These are phyloP conservation scores for Holothuria scabra DNA, from an alignment of 53 echinoderm and acorn worm genomes.

Conservation along the genomic window DNA sequence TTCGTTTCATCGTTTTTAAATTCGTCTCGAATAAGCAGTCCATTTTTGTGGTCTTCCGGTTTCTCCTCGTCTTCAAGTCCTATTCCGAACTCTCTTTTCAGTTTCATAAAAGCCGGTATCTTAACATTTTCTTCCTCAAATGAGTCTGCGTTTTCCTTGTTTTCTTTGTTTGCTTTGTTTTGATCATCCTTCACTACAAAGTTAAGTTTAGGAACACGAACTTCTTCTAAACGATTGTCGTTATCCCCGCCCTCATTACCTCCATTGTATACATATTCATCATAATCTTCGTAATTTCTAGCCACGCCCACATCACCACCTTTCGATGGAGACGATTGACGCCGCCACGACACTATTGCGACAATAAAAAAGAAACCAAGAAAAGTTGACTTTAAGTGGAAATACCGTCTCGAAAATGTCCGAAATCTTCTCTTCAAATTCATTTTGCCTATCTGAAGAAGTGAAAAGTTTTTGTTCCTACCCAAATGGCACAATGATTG, in stretches of 20 bases:
- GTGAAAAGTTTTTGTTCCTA: too few relatives aligned
- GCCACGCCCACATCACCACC: background rate
- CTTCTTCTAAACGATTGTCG: background rate
- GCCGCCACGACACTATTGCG: background rate
- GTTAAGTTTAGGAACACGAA: too few relatives aligned
- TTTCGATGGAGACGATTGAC: background rate
- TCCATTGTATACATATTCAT: background rate
- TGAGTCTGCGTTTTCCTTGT: background rate
- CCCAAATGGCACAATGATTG: too few relatives aligned
- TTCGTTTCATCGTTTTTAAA: background rate
- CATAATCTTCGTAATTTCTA: background rate
- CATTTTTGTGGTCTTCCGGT: background rate
- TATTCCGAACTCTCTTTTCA: background rate
- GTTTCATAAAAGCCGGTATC: background rate
- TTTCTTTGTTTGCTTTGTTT: background rate
- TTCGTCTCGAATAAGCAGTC: background rate
- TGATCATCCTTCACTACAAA: too few relatives aligned
- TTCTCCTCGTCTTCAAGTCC: slow-evolving; percentile 13
- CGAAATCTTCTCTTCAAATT: background rate
- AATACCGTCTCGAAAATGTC: slow-evolving; percentile 6
- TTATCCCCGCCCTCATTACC: background rate
- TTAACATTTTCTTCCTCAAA: background rate
- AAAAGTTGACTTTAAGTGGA: background rate
- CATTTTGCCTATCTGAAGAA: background rate
- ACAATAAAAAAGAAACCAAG: background rate